These are phyloP conservation scores for Aplodontia rufa DNA, from an alignment of 2,113 vertebrate genomes.

Conservation along the genomic window DNA sequence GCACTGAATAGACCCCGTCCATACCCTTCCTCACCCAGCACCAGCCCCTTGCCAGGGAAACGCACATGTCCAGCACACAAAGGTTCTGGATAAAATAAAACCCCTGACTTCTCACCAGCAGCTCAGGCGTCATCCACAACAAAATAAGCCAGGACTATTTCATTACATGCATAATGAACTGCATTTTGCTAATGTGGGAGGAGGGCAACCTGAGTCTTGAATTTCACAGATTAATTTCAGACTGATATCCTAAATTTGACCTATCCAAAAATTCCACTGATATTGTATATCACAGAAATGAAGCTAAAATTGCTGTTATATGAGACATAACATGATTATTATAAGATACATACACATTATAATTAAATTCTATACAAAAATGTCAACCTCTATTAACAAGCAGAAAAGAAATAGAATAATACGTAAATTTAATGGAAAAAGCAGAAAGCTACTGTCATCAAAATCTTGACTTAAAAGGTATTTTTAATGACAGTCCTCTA, in stretches of 20 bases:
- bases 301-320: not conserved
- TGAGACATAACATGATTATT: not conserved
- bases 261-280: not conserved
- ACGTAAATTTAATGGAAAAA: not conserved
- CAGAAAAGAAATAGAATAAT: not conserved
- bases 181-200: not conserved
- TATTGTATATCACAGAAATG: slow-evolving; percentile 6
- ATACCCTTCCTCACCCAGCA: not conserved
- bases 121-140: not conserved
- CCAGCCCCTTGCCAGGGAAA: no score
- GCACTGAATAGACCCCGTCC: no score
- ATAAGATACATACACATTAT: not conserved
- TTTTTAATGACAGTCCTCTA: not conserved
- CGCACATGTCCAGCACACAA: no score
- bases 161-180: not conserved
- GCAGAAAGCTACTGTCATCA: not conserved
- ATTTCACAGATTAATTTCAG: slow-evolving; percentile 21
- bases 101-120: not conserved
- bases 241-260: not conserved
- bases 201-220: not conserved
- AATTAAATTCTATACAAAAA: slow-evolving; percentile 53
- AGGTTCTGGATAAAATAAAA: not conserved
- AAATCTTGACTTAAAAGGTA: not conserved
- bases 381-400: not conserved
- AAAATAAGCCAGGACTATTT: not conserved